A percentile compares a stretch with the other conserved stretches of the same genome.
phyloP scores from a whole-genome alignment of 2,888 invertebrate species.

The Anarsia innoxiella region DNA sequence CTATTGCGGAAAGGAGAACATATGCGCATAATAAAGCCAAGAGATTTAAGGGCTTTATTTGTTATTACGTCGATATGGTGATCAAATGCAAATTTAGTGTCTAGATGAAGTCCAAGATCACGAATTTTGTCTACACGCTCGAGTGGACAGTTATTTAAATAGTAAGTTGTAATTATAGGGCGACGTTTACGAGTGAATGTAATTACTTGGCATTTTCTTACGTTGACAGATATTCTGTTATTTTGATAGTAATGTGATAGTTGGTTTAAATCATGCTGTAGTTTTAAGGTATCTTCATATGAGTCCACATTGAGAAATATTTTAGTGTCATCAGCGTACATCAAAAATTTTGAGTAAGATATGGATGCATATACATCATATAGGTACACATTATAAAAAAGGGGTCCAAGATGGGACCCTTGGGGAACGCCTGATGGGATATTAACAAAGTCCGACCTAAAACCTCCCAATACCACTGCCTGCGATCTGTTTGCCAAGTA shows the following conservation, averaged over 20 bases:
- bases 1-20: background rate
- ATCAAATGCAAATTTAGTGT: background rate
- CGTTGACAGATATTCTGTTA: background rate
- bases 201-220: background rate
- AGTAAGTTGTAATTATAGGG: background rate
- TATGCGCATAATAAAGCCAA: background rate
- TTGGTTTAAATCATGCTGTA: background rate
- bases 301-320: background rate
- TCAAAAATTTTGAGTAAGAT: background rate
- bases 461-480: background rate
- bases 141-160: background rate
- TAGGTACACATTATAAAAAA: background rate
- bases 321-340: constrained; percentile 1
- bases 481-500: background rate
- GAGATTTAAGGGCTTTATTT: background rate
- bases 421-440: background rate
- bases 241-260: background rate
- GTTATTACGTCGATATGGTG: background rate
- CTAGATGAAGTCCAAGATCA: background rate
- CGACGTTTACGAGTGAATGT: background rate
- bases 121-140: constrained; percentile 1
- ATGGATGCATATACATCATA: background rate
- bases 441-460: background rate
- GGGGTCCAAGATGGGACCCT: background rate
- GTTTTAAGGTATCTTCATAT: background rate